Evolutionary conservation across 2,888 invertebrate species (phyloP).

Genomic region (Marronus borbonicus): DNA sequence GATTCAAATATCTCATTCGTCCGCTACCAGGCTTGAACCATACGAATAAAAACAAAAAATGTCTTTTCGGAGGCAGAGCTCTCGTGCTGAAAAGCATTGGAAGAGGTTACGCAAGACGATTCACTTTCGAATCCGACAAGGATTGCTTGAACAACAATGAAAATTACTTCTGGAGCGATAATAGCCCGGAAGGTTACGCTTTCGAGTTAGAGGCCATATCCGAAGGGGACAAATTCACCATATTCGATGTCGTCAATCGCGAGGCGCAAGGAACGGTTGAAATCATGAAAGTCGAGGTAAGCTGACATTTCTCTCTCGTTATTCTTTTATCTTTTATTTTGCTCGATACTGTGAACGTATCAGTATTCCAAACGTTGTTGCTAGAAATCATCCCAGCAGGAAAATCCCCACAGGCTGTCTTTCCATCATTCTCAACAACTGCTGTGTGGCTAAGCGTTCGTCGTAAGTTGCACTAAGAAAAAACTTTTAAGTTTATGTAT

Average conservation of each 20-base stretch:
- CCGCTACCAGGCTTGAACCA: slow-evolving; percentile 73
- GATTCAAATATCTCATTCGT: slow-evolving; percentile 83
- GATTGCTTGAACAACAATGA: slow-evolving; percentile 78
- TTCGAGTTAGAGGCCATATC: slow-evolving; percentile 81
- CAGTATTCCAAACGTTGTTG: slow-evolving; percentile 59
- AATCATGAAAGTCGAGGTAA: slow-evolving; percentile 79
- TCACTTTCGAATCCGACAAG: slow-evolving; percentile 80
- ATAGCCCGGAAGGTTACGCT: slow-evolving; percentile 80
- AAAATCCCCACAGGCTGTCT: slow-evolving; percentile 56
- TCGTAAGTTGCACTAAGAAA: slow-evolving; percentile 67
- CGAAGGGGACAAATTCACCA: slow-evolving; percentile 81
- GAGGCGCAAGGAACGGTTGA: slow-evolving; percentile 80
- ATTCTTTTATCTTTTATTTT: slow-evolving; percentile 44
- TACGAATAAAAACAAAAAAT: slow-evolving; percentile 62
- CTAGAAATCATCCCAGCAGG: slow-evolving; percentile 57
- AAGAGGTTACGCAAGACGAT: slow-evolving; percentile 81
- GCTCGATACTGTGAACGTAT: slow-evolving; percentile 53
- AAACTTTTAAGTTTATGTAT: slow-evolving; percentile 55
- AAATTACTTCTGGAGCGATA: slow-evolving; percentile 87
- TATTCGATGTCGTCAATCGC: slow-evolving; percentile 75
- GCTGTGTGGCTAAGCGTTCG: slow-evolving; percentile 54
- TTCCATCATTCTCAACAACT: slow-evolving; percentile 43
- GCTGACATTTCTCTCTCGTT: slow-evolving; percentile 51
- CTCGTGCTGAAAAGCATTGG: slow-evolving; percentile 80
- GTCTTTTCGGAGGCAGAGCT: slow-evolving; percentile 79